Evolutionary conservation across 1,140 invertebrate genomes (phyloP).

Genomic region (Geopemphigus sp.): DNA sequence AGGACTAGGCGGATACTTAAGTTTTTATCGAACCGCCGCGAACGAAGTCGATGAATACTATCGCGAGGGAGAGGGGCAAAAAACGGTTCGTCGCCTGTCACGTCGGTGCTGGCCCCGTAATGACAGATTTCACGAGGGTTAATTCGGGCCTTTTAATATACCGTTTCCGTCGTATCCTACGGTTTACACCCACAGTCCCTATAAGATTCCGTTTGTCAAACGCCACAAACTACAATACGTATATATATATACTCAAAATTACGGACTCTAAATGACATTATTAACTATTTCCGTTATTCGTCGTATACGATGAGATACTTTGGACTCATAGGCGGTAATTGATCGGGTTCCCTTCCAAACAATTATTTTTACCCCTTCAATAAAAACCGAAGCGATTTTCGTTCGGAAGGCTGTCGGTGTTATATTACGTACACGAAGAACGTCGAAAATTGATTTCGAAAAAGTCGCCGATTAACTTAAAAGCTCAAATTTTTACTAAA

Average conservation of each 20-base stretch:
- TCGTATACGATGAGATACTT: too few relatives aligned
- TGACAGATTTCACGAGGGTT: conserved; percentile 26
- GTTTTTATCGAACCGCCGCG: neutral
- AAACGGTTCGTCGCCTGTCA: neutral
- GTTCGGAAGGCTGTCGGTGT: too few relatives aligned
- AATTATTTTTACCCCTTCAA: too few relatives aligned
- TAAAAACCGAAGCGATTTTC: too few relatives aligned
- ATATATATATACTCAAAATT: neutral
- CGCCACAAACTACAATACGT: neutral
- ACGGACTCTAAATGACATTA: too few relatives aligned
- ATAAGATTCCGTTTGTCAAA: neutral
- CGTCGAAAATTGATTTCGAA: too few relatives aligned
- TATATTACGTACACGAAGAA: too few relatives aligned
- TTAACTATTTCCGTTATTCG: too few relatives aligned
- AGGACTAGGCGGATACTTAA: neutral
- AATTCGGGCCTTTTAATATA: conserved; percentile 4
- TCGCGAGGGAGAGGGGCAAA: neutral
- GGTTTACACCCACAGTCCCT: neutral
- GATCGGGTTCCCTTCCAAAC: too few relatives aligned
- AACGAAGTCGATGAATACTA: neutral
- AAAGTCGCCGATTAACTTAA: too few relatives aligned
- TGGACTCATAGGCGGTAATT: too few relatives aligned
- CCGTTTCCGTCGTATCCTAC: neutral
- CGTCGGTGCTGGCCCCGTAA: conserved; percentile 20
- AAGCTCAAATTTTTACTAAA: too few relatives aligned